Percentiles rank a stretch among this genome's conserved stretches.
Evolutionary conservation across 1,140 invertebrate genomes (phyloP).

Genomic region (Zaprionus africanus): DNA sequence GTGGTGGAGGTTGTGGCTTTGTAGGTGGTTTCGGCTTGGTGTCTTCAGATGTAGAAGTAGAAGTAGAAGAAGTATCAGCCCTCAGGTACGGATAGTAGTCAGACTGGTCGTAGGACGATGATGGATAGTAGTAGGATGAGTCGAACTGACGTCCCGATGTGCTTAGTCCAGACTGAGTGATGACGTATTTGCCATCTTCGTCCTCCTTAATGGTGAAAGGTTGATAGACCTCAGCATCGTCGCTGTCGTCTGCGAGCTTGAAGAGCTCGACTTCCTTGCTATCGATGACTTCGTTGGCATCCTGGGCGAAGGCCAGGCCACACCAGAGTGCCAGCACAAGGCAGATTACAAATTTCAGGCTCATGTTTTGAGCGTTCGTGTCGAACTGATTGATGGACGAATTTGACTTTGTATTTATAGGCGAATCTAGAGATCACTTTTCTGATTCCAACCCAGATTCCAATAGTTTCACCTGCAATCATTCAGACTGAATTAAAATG

Average conservation of each 20-base stretch:
- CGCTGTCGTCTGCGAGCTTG: background rate
- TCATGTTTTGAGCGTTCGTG: slow-evolving; percentile 18
- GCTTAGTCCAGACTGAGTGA: background rate
- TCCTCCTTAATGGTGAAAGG: background rate
- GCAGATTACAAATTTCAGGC: slow-evolving; percentile 18
- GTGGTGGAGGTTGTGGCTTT: background rate
- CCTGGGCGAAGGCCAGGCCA: slow-evolving; percentile 16
- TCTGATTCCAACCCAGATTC: background rate
- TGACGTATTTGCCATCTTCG: background rate
- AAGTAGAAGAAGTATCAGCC: background rate
- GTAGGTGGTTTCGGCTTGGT: background rate
- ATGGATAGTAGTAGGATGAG: slow-evolving; percentile 1
- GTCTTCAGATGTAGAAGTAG: no score
- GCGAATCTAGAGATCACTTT: background rate
- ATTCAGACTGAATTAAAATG: slow-evolving; percentile 11
- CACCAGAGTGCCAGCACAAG: slow-evolving; percentile 19
- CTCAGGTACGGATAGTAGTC: background rate
- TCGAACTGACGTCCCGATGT: background rate
- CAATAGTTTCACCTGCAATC: slow-evolving; percentile 5
- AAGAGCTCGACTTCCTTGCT: background rate
- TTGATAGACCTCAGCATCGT: background rate
- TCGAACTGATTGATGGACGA: slow-evolving; percentile 28
- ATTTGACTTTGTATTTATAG: slow-evolving; percentile 20
- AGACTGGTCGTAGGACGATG: background rate
- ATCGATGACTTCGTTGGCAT: background rate